A percentile compares a stretch with the other conserved stretches of the same genome.
Conservation (phyloP, 2,113 vertebrate genomes). For the Upupa epops region DNA sequence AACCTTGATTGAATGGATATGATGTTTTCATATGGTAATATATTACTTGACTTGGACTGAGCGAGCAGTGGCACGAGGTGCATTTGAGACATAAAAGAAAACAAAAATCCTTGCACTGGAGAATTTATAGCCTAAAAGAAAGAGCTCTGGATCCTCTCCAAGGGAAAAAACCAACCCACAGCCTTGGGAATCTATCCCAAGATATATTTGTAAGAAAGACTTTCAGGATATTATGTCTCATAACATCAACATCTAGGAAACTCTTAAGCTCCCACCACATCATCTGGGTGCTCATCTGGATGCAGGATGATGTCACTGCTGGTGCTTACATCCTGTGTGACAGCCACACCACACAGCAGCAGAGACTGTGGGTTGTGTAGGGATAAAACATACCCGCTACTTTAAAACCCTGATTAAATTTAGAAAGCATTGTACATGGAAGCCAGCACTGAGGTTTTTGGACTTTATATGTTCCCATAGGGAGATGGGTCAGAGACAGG, state of each 20-base stretch:
- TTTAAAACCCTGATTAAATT: neutral
- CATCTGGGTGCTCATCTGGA: rapidly evolving
- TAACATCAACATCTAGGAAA: neutral
- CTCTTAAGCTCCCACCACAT: neutral
- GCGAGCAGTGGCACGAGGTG: neutral
- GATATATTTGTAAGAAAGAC: neutral
- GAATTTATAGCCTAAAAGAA: slow-evolving; percentile 31
- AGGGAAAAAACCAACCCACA: neutral
- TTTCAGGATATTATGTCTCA: neutral
- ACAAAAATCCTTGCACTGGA: neutral
- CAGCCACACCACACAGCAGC: neutral
- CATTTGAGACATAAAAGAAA: slow-evolving; percentile 19
- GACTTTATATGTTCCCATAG: rapidly evolving
- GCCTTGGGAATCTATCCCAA: neutral
- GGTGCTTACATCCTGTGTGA: neutral
- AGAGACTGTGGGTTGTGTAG: rapidly evolving
- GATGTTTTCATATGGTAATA: slow-evolving; percentile 46
- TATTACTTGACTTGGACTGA: neutral
- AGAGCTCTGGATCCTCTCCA: neutral
- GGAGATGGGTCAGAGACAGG: neutral
- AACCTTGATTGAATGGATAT: slow-evolving; percentile 30
- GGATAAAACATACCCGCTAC: rapidly evolving
- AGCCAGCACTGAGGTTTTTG: neutral
- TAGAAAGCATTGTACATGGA: rapidly evolving
- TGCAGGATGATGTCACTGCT: neutral